Conservation (phyloP, 2,113 vertebrate genomes). For the Anseranas semipalmata region DNA sequence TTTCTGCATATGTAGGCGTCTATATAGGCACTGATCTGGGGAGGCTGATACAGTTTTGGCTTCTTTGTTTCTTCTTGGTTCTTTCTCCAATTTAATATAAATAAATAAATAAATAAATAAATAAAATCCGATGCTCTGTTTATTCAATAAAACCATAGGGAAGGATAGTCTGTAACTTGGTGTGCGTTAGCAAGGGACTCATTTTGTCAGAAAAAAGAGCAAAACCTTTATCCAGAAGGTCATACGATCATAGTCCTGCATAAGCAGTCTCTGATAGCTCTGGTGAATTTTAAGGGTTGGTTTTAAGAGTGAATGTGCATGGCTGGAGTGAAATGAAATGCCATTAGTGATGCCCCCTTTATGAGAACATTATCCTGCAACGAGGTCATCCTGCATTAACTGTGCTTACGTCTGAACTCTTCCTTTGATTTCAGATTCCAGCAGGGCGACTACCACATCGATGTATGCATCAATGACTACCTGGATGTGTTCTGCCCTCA, state of each 20-base stretch:
- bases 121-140: background rate
- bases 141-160: background rate
- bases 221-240: background rate
- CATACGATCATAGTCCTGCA: background rate
- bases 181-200: background rate
- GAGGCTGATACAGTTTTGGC: background rate
- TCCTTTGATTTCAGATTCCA: slow-evolving; percentile 86
- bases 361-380: background rate
- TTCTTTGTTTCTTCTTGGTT: background rate
- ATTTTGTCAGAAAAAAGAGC: background rate
- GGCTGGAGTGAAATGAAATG: background rate
- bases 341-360: background rate
- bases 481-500: slow-evolving; percentile 98
- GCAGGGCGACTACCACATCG: slow-evolving; percentile 94
- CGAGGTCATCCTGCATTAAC: background rate
- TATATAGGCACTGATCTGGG: background rate
- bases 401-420: background rate
- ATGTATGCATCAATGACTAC: slow-evolving; percentile 99
- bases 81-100: background rate
- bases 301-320: background rate
- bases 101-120: background rate
- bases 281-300: background rate
- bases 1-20: background rate
- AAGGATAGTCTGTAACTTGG: background rate
- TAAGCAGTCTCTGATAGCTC: background rate